Base-by-base conservation (phyloP, 2,113 vertebrate genomes). In the Aspidoscelis tigris region DNA sequence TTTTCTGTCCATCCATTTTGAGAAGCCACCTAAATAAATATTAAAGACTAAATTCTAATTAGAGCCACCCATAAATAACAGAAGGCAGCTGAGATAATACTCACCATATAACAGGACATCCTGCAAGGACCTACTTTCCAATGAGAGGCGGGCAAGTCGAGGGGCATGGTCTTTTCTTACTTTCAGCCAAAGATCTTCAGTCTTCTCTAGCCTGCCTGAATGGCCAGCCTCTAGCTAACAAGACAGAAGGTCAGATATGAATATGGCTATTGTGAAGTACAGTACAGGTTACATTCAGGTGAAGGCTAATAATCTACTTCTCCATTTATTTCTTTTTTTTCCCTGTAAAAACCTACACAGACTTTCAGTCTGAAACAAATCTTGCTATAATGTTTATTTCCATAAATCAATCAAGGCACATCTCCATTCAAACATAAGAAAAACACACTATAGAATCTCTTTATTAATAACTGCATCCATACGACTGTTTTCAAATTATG, bases 151-250 rank as follows among this genome's bases (percentile, higher is more conserved):
- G 1, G 99, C 99, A 50, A 99, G 95, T 0, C 99, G 97, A 0
- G 99, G 99, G 14, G 99, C 99, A 0, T 99, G 98, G 79, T 99
- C 99, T 87, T 99, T 99, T 85, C 99, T 95, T 82, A 99, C 99
- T 61, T 97, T 97, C 89, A 99, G 91, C 98, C 99, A 99, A 77
- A 99, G 95, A 87, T 99, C 99, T 93, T 99, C 98, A 0, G 98
- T 99, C n/a, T 97, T 96, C 95, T 99, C 99, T 92, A 99, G 95
- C 5, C 98, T 97, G n/a, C 98, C 98, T 0, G 97, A 99, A 91
- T 99, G 99, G 18, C 98, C 98, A 72, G 98, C 98, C 94, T 99
- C 98, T 85, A 99, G 93, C 99, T 99, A 76, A 12, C 82, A 81
- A 90, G 79, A 81, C 55, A 86, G 76, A 65, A 82, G 75, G 43